Evolutionary conservation across 1,140 invertebrate species (phyloP), one percentile per base, ranked within the genome.

Genomic region (Chionoecetes opilio): DNA sequence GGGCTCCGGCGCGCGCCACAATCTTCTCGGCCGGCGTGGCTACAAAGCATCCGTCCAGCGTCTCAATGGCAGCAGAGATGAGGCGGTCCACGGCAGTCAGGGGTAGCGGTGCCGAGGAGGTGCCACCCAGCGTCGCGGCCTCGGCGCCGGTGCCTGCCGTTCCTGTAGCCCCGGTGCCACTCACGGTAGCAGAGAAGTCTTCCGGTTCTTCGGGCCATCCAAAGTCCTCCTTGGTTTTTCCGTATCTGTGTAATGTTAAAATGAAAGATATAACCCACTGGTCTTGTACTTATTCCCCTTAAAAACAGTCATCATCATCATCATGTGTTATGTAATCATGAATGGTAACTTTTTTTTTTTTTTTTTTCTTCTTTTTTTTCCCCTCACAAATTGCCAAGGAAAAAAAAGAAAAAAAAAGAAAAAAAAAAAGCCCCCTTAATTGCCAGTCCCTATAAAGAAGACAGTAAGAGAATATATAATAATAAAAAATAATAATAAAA

Each of bases 121-220:
- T 32, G 35, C 94, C 91, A 21, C 88, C 93, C 35, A 82, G 9
- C n/a, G 93, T 17, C 31, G 93, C 9, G 3, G 95, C 86, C 32
- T 93, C 94, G 26, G 63, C 84, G 26, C 85, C 96, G 26, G 97
- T 97, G 3, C 97, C 97, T 46, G 97, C 82, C 46, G 86, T 26
- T 26, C 89, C 85, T 35, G 82, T 90, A 26, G 85, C 63, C 2
- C 63, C 93, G 46, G 84, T 88, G 2, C 86, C 96, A 94, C 75
- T 93, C 1, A 94, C 97, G 94, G 97, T 97, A 91, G 98, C 97
- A 6, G 98, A 97, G 41, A 98, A 98, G 95, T 99, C 99, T 96
- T 99, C 99, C 21, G 98, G 98, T 96, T 99, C 99, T 97, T 99
- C 99, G 0, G 99, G 99, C 99, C 99, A 99, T 82, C 99, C 99